Percentiles rank a stretch among this genome's conserved stretches.
phyloP scores from a whole-genome alignment of 2,797 vertebrate genomes.

The Premnoplex brunnescens region DNA sequence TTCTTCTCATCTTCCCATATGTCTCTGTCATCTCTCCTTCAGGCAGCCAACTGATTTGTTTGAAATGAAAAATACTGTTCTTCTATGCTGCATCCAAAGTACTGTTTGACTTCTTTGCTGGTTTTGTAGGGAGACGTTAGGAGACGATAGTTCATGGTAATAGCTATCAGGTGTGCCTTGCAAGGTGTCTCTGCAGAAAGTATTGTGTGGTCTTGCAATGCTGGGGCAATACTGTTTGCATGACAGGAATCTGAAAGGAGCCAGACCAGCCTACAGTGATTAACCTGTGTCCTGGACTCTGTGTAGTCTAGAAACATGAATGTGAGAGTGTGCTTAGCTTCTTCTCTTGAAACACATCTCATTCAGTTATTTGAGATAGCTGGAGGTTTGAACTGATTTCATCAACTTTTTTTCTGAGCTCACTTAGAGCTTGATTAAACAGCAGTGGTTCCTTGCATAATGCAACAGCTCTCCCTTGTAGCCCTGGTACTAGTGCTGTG shows the following conservation, averaged over 20 bases:
- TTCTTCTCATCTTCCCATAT: background rate
- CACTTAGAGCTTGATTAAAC: background rate
- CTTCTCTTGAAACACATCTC: background rate
- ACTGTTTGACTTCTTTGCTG: background rate
- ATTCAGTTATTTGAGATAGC: background rate
- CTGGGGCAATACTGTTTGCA: rapidly evolving
- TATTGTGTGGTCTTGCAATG: background rate
- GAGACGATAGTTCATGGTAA: background rate
- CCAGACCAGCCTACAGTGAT: background rate
- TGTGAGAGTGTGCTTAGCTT: background rate
- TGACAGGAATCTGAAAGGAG: background rate
- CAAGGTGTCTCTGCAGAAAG: background rate
- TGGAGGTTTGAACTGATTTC: background rate
- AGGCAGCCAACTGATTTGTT: background rate
- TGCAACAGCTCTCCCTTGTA: background rate
- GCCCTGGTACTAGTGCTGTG: background rate
- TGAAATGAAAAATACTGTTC: background rate
- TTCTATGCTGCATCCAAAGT: background rate
- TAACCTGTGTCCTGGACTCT: background rate
- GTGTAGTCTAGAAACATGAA: background rate
- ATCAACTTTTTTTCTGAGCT: background rate
- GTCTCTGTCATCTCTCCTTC: background rate
- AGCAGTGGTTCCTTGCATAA: background rate
- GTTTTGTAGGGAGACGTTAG: background rate
- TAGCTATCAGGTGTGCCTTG: rapidly evolving